phyloP scores from a whole-genome alignment of 2,888 invertebrate species.

The Morpho deidamia region DNA sequence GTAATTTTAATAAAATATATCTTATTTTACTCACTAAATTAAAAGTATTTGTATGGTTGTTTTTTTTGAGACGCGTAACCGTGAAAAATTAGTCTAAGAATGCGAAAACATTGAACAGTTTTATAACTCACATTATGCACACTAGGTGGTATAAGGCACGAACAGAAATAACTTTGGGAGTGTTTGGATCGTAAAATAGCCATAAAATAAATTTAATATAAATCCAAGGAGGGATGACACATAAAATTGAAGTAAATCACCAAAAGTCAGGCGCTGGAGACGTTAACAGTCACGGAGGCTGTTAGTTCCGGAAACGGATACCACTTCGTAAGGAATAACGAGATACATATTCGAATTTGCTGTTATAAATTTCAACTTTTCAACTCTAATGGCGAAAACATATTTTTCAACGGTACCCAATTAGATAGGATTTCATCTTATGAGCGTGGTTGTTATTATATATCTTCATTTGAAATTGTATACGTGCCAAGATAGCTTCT shows the following conservation, averaged over 20 bases:
- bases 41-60: no score
- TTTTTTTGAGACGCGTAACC: no score
- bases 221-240: slow-evolving; percentile 67
- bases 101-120: neutral
- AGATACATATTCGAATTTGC: slow-evolving; percentile 18
- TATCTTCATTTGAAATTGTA: neutral
- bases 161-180: slow-evolving; percentile 43
- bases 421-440: slow-evolving; percentile 1
- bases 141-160: neutral
- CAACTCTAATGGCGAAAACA: slow-evolving; percentile 6
- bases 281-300: slow-evolving; percentile 70
- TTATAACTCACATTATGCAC: neutral
- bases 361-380: slow-evolving; percentile 8
- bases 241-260: slow-evolving; percentile 77
- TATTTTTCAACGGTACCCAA: slow-evolving; percentile 10
- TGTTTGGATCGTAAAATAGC: slow-evolving; percentile 64
- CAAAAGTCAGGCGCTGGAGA: slow-evolving; percentile 71
- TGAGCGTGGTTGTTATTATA: neutral
- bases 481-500: neutral
- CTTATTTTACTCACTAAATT: no score
- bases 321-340: slow-evolving; percentile 59
- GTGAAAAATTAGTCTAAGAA: no score
- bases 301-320: slow-evolving; percentile 61
- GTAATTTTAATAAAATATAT: no score
- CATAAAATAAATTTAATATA: slow-evolving; percentile 74